phyloP scores from a whole-genome alignment of 1,140 invertebrate species.

The Papilio dardanus region DNA sequence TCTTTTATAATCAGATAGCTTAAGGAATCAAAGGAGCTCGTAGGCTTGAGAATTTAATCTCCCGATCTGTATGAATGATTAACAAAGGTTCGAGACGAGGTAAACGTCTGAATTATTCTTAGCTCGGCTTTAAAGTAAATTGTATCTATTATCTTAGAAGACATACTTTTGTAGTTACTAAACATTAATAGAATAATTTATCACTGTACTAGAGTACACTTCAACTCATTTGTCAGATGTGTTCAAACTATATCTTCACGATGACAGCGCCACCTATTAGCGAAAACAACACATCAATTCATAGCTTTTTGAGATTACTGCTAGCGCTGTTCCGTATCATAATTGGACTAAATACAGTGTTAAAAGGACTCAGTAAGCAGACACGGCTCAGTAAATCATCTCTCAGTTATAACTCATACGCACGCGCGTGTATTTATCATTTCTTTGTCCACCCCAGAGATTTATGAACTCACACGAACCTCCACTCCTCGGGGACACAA shows the following conservation, averaged over 20 bases:
- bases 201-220: no score
- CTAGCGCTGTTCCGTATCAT: slow-evolving; percentile 14
- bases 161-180: no score
- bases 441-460: slow-evolving; percentile 62
- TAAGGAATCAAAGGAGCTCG: slow-evolving; percentile 32
- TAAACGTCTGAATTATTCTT: slow-evolving; percentile 24
- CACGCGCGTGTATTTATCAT: slow-evolving; percentile 61
- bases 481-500: slow-evolving; percentile 48
- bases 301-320: no score
- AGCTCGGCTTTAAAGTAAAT: slow-evolving; percentile 6
- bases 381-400: slow-evolving; percentile 55
- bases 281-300: no score
- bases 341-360: slow-evolving; percentile 33
- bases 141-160: neutral
- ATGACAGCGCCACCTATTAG: no score
- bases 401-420: slow-evolving; percentile 50
- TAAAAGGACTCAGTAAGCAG: neutral
- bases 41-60: slow-evolving; percentile 33
- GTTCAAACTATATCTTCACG: no score
- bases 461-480: slow-evolving; percentile 49
- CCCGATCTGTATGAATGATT: slow-evolving; percentile 33
- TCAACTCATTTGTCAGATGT: no score
- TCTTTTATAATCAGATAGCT: slow-evolving; percentile 43
- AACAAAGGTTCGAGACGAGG: slow-evolving; percentile 19
- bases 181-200: no score